Evolutionary conservation across 2,888 invertebrate genomes (phyloP).

Genomic region (Aspidiotus rigidus): DNA sequence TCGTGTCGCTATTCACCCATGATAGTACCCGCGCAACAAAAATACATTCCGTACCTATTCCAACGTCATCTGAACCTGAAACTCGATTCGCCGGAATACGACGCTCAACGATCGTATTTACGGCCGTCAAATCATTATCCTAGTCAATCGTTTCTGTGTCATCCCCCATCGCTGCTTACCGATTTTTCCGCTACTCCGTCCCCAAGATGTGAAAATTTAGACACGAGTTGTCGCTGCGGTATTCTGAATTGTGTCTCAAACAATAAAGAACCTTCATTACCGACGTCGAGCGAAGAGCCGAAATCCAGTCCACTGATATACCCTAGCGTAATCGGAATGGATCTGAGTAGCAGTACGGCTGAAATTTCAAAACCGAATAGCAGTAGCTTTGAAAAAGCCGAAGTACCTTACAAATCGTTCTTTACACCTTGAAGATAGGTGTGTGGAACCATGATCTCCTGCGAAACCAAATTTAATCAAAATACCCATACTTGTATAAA

Average conservation of each 20-base stretch:
- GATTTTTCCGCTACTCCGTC: constrained; percentile 46
- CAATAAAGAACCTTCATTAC: constrained; percentile 46
- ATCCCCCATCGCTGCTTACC: constrained; percentile 19
- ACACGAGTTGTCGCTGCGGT: constrained; percentile 45
- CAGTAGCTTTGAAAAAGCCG: constrained; percentile 41
- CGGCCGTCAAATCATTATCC: constrained; percentile 27
- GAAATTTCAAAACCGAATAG: constrained; percentile 25
- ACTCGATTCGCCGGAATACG: constrained; percentile 46
- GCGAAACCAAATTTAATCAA: no score
- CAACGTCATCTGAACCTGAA: constrained; percentile 31
- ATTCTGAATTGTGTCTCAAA: constrained; percentile 49
- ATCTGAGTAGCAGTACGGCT: constrained; percentile 35
- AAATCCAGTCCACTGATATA: constrained; percentile 38
- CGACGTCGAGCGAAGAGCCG: constrained; percentile 37
- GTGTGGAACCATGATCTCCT: no score
- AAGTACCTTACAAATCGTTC: constrained; percentile 60
- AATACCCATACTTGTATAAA: no score
- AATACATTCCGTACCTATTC: constrained; percentile 36
- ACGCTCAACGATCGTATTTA: constrained; percentile 25
- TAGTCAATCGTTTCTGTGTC: constrained; percentile 20
- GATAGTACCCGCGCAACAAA: constrained; percentile 36
- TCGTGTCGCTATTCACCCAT: constrained; percentile 35
- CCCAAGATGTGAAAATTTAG: constrained; percentile 35
- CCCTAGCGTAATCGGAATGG: constrained; percentile 41
- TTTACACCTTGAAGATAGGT: constrained; percentile 8